A percentile compares a stretch with the other conserved stretches of the same genome.
phyloP scores from a whole-genome alignment of 2,888 invertebrate species.

The Petrophora chlorosata region DNA sequence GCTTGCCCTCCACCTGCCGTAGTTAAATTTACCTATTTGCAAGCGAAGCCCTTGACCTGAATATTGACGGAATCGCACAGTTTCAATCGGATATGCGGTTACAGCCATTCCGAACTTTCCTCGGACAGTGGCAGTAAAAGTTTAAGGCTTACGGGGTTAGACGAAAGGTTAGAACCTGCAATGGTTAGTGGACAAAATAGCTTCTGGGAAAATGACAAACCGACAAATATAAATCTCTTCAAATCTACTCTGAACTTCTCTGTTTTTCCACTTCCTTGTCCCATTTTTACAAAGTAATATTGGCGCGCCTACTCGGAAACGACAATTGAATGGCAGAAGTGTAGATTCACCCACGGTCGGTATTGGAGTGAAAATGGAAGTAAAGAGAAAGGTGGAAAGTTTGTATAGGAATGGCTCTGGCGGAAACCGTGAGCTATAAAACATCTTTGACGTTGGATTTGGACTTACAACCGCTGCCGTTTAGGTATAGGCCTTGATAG shows the following conservation, averaged over 20 bases:
- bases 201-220: too few relatives aligned
- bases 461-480: too few relatives aligned
- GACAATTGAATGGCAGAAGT: neutral
- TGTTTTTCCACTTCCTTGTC: neutral
- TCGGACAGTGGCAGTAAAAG: too few relatives aligned
- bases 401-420: neutral
- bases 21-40: constrained; percentile 22
- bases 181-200: too few relatives aligned
- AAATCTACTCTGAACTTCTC: neutral
- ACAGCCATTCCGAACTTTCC: neutral
- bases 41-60: constrained; percentile 30
- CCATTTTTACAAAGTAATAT: neutral
- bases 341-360: neutral
- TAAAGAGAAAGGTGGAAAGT: constrained; percentile 1
- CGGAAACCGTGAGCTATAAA: neutral
- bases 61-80: constrained; percentile 18
- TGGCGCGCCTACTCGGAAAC: neutral
- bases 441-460: neutral
- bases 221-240: too few relatives aligned
- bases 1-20: constrained; percentile 2
- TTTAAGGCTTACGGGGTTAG: too few relatives aligned
- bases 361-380: neutral
- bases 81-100: constrained; percentile 9
- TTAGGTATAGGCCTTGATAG: too few relatives aligned
- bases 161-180: too few relatives aligned